Percentiles rank a stretch among this genome's conserved stretches.
Evolutionary conservation across 2,797 vertebrate genomes (phyloP).

Genomic region (Crenichthys baileyi): DNA sequence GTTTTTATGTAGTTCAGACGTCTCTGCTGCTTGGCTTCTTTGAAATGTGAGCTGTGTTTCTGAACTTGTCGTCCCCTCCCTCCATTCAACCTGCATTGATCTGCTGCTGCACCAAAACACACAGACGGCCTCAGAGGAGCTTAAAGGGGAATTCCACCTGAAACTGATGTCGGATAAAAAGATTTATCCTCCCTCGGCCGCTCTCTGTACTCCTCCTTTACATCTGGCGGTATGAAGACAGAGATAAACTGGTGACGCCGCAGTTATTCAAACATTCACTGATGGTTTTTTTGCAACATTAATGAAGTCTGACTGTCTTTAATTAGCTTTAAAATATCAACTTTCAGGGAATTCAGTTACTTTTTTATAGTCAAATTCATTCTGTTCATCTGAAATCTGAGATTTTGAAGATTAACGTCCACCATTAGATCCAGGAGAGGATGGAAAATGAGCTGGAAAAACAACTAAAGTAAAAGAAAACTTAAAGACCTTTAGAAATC

Average conservation of each 20-base stretch:
- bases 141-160: slow-evolving; percentile 68
- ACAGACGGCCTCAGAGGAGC: slow-evolving; percentile 35
- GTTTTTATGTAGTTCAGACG: slow-evolving; percentile 23
- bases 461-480: no score
- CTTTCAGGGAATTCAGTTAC: not conserved
- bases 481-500: no score
- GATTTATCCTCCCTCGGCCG: not conserved
- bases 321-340: not conserved
- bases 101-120: slow-evolving; percentile 34
- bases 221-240: not conserved
- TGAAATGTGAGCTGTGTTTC: slow-evolving; percentile 67
- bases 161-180: not conserved
- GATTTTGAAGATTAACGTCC: not conserved
- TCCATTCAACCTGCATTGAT: slow-evolving; percentile 65
- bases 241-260: not conserved
- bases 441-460: no score
- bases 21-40: slow-evolving; percentile 52
- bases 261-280: not conserved
- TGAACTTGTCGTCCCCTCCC: slow-evolving; percentile 61
- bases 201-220: not conserved
- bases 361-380: not conserved
- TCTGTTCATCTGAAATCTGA: not conserved
- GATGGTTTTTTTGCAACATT: not conserved
- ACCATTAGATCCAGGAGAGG: no score
- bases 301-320: not conserved